These are phyloP conservation scores for Cyprinodon brontotheroides DNA, from an alignment of 2,113 vertebrate genomes.

Conservation along the genomic window DNA sequence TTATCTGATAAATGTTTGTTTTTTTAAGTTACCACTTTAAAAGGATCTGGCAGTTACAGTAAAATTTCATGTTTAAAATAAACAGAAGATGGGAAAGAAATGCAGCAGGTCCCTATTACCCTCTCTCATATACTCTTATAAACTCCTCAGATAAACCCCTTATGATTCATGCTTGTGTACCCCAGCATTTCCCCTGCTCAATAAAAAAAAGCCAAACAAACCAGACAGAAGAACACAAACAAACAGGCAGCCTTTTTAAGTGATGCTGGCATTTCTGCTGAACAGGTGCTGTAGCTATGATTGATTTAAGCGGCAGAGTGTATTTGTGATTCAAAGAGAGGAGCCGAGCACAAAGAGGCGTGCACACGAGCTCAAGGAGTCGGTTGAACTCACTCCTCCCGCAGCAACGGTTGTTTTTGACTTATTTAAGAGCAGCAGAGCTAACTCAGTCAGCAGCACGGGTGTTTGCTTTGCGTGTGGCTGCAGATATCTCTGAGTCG, in stretches of 20 bases:
- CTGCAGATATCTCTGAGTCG: slow-evolving; percentile 21
- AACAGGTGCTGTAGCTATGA: slow-evolving; percentile 58
- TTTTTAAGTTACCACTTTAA: slow-evolving; percentile 72
- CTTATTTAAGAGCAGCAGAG: slow-evolving; percentile 37
- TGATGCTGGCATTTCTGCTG: slow-evolving; percentile 47
- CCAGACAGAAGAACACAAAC: slow-evolving; percentile 45
- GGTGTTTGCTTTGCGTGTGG: slow-evolving; percentile 33
- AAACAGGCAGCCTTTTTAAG: slow-evolving; percentile 54
- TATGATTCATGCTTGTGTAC: slow-evolving; percentile 59
- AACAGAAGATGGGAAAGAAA: slow-evolving; percentile 24
- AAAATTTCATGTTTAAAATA: slow-evolving; percentile 22
- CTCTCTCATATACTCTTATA: slow-evolving; percentile 24
- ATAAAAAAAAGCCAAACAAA: slow-evolving; percentile 47
- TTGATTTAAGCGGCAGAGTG: slow-evolving; percentile 58
- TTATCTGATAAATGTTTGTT: not conserved
- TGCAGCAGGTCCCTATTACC: slow-evolving; percentile 53
- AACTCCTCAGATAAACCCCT: slow-evolving; percentile 48
- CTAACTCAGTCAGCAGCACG: slow-evolving; percentile 31
- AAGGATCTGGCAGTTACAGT: not conserved
- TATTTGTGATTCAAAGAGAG: slow-evolving; percentile 42
- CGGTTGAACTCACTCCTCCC: slow-evolving; percentile 41
- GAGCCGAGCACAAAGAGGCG: slow-evolving; percentile 23
- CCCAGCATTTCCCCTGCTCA: slow-evolving; percentile 14
- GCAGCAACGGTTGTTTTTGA: slow-evolving; percentile 34
- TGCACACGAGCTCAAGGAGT: slow-evolving; percentile 34